These are phyloP conservation scores for Drosophila kanekoi DNA, from an alignment of 2,888 invertebrate genomes.

Conservation along the genomic window DNA sequence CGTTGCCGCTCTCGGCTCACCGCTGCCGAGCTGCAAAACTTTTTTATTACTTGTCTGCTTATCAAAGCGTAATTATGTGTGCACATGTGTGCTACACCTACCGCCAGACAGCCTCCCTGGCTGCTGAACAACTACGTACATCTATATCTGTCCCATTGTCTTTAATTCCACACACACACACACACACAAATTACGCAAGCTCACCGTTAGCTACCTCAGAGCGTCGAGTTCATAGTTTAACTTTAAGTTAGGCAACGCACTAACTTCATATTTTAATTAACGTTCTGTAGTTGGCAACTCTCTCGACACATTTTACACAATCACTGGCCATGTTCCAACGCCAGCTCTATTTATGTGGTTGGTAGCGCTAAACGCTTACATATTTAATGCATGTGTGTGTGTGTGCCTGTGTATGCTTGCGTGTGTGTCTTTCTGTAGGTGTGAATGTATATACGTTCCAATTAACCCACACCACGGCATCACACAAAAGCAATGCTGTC, in stretches of 20 bases:
- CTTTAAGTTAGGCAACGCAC: slow-evolving; percentile 48
- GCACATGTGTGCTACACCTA: slow-evolving; percentile 51
- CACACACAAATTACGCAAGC: slow-evolving; percentile 49
- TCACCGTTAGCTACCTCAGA: slow-evolving; percentile 27
- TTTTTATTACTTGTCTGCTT: slow-evolving; percentile 74
- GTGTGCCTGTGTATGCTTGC: neutral
- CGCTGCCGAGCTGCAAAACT: slow-evolving; percentile 33
- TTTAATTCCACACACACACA: slow-evolving; percentile 35
- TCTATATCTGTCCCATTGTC: slow-evolving; percentile 67
- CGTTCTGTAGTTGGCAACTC: slow-evolving; percentile 41
- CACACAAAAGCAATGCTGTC: slow-evolving; percentile 46
- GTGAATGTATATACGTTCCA: slow-evolving; percentile 59
- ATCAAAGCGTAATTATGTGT: slow-evolving; percentile 78
- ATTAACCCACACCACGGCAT: slow-evolving; percentile 63
- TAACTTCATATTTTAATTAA: slow-evolving; percentile 65
- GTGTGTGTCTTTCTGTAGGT: slow-evolving; percentile 17
- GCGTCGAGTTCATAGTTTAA: slow-evolving; percentile 23
- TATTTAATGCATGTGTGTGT: slow-evolving; percentile 26
- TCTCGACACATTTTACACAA: slow-evolving; percentile 61
- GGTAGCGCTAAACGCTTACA: slow-evolving; percentile 59
- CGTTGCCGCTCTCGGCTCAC: neutral
- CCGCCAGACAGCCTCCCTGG: slow-evolving; percentile 14
- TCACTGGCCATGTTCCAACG: slow-evolving; percentile 46
- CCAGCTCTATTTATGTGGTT: slow-evolving; percentile 57
- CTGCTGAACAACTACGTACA: slow-evolving; percentile 53